Conservation (phyloP, 1,140 invertebrate genomes). For the Contarinia nasturtii region DNA sequence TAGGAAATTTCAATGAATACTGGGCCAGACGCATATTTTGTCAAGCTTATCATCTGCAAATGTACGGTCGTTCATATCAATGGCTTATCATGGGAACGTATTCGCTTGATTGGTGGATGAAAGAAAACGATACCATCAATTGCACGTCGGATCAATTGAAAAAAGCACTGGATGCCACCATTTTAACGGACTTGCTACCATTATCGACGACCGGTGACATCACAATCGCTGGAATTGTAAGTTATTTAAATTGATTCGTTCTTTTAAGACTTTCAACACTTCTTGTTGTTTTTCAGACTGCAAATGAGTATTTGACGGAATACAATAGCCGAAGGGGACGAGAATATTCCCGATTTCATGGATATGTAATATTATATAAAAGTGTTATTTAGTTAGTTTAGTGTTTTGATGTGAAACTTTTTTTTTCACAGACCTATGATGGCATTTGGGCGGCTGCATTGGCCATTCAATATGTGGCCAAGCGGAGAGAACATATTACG, state of each 20-base stretch:
- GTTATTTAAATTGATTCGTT: conserved; percentile 12
- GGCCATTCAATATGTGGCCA: conserved; percentile 72
- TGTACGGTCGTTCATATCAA: conserved; percentile 86
- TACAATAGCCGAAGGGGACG: conserved; percentile 59
- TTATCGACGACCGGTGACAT: conserved; percentile 41
- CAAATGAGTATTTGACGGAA: conserved; percentile 66
- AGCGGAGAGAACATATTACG: conserved; percentile 41
- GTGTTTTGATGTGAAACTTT: no score
- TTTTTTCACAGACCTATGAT: conserved; percentile 53
- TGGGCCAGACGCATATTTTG: conserved; percentile 91
- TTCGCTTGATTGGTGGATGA: conserved; percentile 57
- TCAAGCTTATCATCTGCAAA: conserved; percentile 64
- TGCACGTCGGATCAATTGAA: conserved; percentile 62
- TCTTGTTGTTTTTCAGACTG: conserved; percentile 64
- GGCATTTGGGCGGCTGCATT: conserved; percentile 90
- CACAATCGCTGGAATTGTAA: conserved; percentile 80
- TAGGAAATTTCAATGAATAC: conserved; percentile 90
- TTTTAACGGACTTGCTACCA: conserved; percentile 50
- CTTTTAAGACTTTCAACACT: no score
- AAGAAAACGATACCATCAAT: conserved; percentile 27
- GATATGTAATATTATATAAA: conserved; percentile 37
- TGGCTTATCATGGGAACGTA: conserved; percentile 92
- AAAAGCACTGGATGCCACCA: conserved; percentile 71
- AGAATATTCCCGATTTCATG: conserved; percentile 87
- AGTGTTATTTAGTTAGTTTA: no score